These are phyloP conservation scores for Dolichopus griseipennis DNA, from an alignment of 2,888 invertebrate genomes.

Conservation along the genomic window DNA sequence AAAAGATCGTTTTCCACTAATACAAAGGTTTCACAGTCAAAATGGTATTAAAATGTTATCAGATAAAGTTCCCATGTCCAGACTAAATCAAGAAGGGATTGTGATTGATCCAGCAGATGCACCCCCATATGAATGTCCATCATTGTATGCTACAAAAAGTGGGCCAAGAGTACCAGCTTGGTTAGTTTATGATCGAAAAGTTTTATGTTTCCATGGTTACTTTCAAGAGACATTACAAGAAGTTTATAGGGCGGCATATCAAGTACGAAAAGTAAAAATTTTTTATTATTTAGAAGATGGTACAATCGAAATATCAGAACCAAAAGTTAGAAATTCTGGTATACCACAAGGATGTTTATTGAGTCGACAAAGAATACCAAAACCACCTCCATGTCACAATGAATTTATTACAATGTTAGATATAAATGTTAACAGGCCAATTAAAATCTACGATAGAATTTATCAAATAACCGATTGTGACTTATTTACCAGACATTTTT, in stretches of 20 bases:
- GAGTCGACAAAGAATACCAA: constrained; percentile 70
- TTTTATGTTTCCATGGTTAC: constrained; percentile 44
- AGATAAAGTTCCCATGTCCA: constrained; percentile 52
- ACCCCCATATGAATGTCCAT: constrained; percentile 51
- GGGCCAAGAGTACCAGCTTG: constrained; percentile 70
- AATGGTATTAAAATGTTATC: constrained; percentile 53
- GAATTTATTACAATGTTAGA: constrained; percentile 77
- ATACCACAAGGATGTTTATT: constrained; percentile 76
- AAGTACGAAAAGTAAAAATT: constrained; percentile 72
- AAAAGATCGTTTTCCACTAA: constrained; percentile 53
- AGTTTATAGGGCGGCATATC: constrained; percentile 53
- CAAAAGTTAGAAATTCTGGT: constrained; percentile 73
- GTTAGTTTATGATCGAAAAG: constrained; percentile 82
- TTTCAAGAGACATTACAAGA: constrained; percentile 59
- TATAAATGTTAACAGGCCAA: constrained; percentile 73
- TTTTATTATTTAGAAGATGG: constrained; percentile 86
- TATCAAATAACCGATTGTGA: constrained; percentile 81
- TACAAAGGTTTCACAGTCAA: constrained; percentile 53
- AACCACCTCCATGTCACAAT: constrained; percentile 62
- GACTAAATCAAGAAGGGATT: constrained; percentile 49
- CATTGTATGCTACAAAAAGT: constrained; percentile 65
- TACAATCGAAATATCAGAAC: constrained; percentile 79
- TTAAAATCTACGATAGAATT: constrained; percentile 70
- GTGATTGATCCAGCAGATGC: constrained; percentile 42
- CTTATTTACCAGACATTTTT: constrained; percentile 73